Conservation (phyloP, 2,113 vertebrate genomes). For the Falco punctatus region DNA sequence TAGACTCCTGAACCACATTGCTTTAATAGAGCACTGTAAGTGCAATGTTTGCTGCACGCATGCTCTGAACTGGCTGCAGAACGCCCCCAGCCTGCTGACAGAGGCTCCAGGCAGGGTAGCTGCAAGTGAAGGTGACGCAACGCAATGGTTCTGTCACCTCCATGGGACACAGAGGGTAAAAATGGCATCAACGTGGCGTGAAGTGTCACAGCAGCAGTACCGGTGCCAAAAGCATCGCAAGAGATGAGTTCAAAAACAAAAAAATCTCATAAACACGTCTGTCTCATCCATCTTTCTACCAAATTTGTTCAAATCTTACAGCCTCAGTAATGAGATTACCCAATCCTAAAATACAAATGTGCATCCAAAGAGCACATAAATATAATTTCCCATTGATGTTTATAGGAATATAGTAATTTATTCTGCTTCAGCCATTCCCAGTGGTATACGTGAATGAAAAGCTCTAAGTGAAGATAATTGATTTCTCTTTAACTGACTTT, state of each 20-base stretch:
- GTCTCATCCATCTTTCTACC: background rate
- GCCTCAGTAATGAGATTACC: background rate
- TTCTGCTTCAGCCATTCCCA: background rate
- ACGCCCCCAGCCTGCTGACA: rapidly evolving
- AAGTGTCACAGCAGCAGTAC: background rate
- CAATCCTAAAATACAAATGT: background rate
- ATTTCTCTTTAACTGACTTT: background rate
- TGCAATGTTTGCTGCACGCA: rapidly evolving
- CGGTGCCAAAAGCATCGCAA: background rate
- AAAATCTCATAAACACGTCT: background rate
- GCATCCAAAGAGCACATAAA: background rate
- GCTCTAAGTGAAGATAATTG: background rate
- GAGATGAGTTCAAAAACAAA: background rate
- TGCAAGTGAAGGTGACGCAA: rapidly evolving
- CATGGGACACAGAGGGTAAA: rapidly evolving
- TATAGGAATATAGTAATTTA: background rate
- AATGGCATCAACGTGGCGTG: rapidly evolving
- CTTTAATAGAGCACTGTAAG: rapidly evolving
- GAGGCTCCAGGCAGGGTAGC: rapidly evolving
- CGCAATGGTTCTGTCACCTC: rapidly evolving
- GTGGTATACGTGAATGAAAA: background rate
- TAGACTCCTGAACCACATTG: background rate
- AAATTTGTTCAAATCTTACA: background rate
- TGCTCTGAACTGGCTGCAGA: rapidly evolving
- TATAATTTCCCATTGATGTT: background rate